Base-by-base conservation (phyloP, 2,113 vertebrate genomes). In the Micromys minutus region DNA sequence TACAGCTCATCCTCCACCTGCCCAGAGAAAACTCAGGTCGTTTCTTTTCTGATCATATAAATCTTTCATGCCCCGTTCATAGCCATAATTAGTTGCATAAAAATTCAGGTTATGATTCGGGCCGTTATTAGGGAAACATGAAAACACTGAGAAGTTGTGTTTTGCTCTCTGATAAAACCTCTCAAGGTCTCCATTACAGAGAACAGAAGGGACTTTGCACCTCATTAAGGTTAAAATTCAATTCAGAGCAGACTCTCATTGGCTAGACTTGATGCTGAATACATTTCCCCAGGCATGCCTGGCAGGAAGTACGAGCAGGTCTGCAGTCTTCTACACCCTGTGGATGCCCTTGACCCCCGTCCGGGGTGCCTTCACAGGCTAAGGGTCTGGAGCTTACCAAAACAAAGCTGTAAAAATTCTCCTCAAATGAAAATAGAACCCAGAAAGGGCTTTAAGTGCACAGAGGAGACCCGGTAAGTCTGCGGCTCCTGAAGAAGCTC, bases 401-500 rank as follows among this genome's bases (percentile, higher is more conserved):
- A 59, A 93, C 94, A 96, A 75, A 76, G 86, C 81, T 89, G 0
- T 15, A 93, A 87, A 90, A 87, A 93, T 86, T 52, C 81, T 95
- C 76, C 0, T 84, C 96, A 97, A 96, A 96, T 97, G 95, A 97
- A 94, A 98, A 96, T 75, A 86, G 31, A 52, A 96, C 97, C 52
- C 84, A 93, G 89, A 87, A 97, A 97, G 34, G 97, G 94, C 96
- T 79, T 97, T 92, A 65, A 90, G 7, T 85, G 94, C 80, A 21
- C 74, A 2, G 42, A 61, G 95, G 95, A 81, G 95, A 97, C 79
- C 91, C 11, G 1, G 94, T 96, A 97, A 95, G 93, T 93, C 42
- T 0, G 75, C 72, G 29, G 76, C 67, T 90, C 71, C 87, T 63
- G 34, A 94, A 95, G 93, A 92, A 94, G 95, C 96, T 95, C 97